Base-by-base conservation (phyloP, 2,888 invertebrate species). In the Harpagoxenus sublaevis region DNA sequence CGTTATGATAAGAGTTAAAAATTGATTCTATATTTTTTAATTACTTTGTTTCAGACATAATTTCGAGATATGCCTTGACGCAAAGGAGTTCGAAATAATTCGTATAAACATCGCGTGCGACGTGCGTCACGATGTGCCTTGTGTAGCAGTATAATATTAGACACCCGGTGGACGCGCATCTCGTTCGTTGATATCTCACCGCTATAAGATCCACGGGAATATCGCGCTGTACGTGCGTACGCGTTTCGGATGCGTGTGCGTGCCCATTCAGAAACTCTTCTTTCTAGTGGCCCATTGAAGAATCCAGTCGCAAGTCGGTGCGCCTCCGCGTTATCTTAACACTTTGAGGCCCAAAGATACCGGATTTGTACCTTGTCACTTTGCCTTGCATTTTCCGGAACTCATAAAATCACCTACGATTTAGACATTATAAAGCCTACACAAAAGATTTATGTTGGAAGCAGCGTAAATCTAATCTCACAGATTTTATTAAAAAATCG, bases 211-310 rank as follows among this genome's bases (percentile, higher is more conserved):
- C 60, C 48, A 71, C 60, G 48, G 79, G 48, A 73, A 62, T 73
- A 79, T 79, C 71, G 71, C 48, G 39, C 12, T 45, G 66, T 81
- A 39, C 31, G 48, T 68, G 66, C 60, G 42, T 81, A 86, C 53
- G 55, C 53, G 48, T 39, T 78, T 71, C 55, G 78, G 3, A 79
- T 83, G 74, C 79, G 86, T 71, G 75, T 83, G 84, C 65, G 82
- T 53, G 78, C 85, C 77, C 90, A 90, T 91, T 90, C 86, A 91
- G 83, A 79, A 62, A 84, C 77, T 86, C 84, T 82, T 83, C 84
- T 70, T 83, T 91, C 87, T 91, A 90, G 89, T 88, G 89, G 89
- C 86, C 88, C 90, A 91, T 91, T 91, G 88, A 91, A 84, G 86
- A 85, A 89, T 87, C 84, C 87, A 89, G 79, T 35, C 84, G n/a